phyloP scores from a whole-genome alignment of 2,797 vertebrate species.

The Channa striata region DNA sequence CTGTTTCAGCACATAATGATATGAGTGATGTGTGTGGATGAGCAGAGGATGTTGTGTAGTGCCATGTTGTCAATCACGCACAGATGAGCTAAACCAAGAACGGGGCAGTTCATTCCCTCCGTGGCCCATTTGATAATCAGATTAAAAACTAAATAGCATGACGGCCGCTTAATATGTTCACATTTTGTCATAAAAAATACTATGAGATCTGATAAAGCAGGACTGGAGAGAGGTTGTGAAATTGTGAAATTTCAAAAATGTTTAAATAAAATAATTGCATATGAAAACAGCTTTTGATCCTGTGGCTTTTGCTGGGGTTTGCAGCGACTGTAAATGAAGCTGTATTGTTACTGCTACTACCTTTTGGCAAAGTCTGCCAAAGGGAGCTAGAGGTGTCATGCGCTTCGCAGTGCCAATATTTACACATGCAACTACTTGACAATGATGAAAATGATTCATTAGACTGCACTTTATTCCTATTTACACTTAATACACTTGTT shows the following conservation, averaged over 20 bases:
- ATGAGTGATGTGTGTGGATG: conserved; percentile 71
- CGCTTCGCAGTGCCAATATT: background rate
- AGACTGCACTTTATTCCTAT: background rate
- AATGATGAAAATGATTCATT: background rate
- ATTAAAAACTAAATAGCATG: conserved; percentile 22
- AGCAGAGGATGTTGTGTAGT: conserved; percentile 52
- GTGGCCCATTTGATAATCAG: conserved; percentile 28
- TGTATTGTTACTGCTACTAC: background rate
- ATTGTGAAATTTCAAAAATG: background rate
- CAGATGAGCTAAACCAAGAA: conserved; percentile 57
- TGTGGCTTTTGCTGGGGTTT: background rate
- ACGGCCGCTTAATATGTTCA: background rate
- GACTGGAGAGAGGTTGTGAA: background rate
- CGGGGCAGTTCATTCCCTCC: conserved; percentile 32
- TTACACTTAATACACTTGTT: background rate
- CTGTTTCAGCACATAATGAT: conserved; percentile 69
- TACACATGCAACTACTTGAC: background rate
- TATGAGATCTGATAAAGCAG: background rate
- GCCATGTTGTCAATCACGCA: conserved; percentile 65
- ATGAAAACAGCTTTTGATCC: background rate
- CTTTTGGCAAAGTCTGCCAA: background rate
- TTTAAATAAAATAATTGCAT: conserved; percentile 2
- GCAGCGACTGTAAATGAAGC: background rate
- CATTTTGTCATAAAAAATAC: conserved; percentile 8
- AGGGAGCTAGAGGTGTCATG: background rate